These are phyloP conservation scores for Apis florea DNA, from an alignment of 1,140 invertebrate genomes.

Conservation along the genomic window DNA sequence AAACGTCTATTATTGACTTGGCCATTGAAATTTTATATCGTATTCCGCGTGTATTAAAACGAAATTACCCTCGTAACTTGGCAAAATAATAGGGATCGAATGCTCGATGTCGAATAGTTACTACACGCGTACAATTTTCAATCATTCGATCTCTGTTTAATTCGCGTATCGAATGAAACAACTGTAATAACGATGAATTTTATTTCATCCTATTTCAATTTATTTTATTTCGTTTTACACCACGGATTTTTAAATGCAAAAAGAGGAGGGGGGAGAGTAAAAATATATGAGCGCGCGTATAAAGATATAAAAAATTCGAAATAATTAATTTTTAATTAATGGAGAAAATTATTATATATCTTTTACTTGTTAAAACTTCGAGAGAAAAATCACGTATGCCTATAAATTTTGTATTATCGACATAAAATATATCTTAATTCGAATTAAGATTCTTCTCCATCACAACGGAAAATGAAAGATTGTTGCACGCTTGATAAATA, in stretches of 20 bases:
- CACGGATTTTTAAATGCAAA: neutral
- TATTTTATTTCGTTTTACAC: neutral
- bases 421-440: too few species aligned
- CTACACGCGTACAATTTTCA: neutral
- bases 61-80: constrained; percentile 3
- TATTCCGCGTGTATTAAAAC: constrained; percentile 11
- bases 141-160: neutral
- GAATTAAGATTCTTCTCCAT: too few species aligned
- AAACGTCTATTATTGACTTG: neutral
- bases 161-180: neutral
- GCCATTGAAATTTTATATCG: constrained; percentile 30
- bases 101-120: neutral
- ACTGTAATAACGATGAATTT: neutral
- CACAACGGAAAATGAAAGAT: too few species aligned
- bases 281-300: neutral
- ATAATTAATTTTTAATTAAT: too few species aligned
- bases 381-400: too few species aligned
- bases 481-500: too few species aligned
- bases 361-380: too few species aligned
- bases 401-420: too few species aligned
- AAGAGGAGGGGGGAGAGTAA: too few species aligned
- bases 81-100: constrained; percentile 15
- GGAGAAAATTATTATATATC: too few species aligned
- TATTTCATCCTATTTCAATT: neutral
- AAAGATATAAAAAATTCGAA: neutral